Conservation (phyloP, 2,888 invertebrate genomes). For the Eugnorisma glareosa region DNA sequence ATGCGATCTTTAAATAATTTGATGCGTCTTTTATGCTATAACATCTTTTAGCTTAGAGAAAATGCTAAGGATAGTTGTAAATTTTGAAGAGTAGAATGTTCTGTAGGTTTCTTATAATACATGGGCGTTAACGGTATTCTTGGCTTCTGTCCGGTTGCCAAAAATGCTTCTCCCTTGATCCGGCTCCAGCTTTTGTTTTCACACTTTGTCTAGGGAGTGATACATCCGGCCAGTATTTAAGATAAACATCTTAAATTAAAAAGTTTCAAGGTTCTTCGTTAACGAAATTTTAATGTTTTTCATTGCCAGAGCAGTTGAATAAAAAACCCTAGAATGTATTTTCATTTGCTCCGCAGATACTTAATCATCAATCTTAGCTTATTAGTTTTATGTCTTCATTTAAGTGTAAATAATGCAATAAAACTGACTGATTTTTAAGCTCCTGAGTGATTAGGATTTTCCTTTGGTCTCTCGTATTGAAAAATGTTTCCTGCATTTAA, state of each 20-base stretch:
- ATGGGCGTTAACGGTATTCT: constrained; percentile 72
- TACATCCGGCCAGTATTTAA: constrained; percentile 69
- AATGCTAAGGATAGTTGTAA: constrained; percentile 32
- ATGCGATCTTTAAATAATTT: constrained; percentile 54
- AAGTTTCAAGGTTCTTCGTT: constrained; percentile 38
- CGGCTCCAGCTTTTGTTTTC: constrained; percentile 77
- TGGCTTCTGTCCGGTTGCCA: constrained; percentile 81
- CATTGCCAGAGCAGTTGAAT: constrained; percentile 21
- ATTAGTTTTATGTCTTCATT: constrained; percentile 8
- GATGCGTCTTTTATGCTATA: constrained; percentile 26
- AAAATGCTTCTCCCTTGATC: constrained; percentile 77
- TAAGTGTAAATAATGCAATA: neutral
- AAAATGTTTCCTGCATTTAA: constrained; percentile 3
- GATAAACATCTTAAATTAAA: constrained; percentile 50
- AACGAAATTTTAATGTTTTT: constrained; percentile 1
- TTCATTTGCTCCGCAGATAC: constrained; percentile 13
- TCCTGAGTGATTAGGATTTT: constrained; percentile 2
- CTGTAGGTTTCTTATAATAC: constrained; percentile 62
- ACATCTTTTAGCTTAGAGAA: constrained; percentile 25
- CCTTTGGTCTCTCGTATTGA: neutral
- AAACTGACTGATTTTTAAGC: constrained; percentile 4
- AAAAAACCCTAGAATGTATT: constrained; percentile 14
- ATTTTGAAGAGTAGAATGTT: constrained; percentile 35
- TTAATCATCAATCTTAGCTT: constrained; percentile 3
- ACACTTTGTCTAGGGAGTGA: constrained; percentile 64